Evolutionary conservation across 2,888 invertebrate species (phyloP), one percentile per base, ranked within the genome.

Genomic region (Drosophila subquinaria): DNA sequence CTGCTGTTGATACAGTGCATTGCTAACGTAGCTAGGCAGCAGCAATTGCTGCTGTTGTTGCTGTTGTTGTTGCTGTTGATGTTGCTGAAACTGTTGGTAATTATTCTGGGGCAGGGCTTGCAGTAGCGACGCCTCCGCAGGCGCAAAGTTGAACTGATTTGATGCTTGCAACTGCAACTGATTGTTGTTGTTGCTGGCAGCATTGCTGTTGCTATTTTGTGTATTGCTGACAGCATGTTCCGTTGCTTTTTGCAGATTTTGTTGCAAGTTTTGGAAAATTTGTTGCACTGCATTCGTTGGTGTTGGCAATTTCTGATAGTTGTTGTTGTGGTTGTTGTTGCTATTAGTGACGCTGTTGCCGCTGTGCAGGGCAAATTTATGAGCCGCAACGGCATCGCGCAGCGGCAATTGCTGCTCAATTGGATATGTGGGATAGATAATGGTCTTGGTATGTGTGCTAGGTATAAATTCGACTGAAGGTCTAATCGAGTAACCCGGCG

Each of bases 401-500:
- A 94, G 93, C 13, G 95, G 95, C 69, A 95, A 92, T 82, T 94
- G 95, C 81, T 94, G 94, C 79, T 93, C 93, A 33, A 92, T 90
- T 65, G 94, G 90, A 72, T 90, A 92, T 82, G 90, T 83, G 56
- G 84, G 87, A 79, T 86, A 86, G 79, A 86, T 84, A 72, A 86
- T 76, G 59, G 80, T 74, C 57, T 90, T 92, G 35, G 83, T 89
- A 45, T 84, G 86, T 70, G 90, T 81, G 69, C 90, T 92, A 47
- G 92, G 90, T 79, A 93, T 82, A 92, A 93, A 82, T 92, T 93
- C 93, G 64, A 92, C 82, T 13, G 92, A 92, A 67, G 93, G 92
- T 27, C 92, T 83, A 92, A 92, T 90, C 64, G 92, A 92, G 76
- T 89, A 92, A 51, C 90, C 91, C 33, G 80, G 73, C 81, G 85